phyloP scores from a whole-genome alignment of 2,113 vertebrate species.

The Halcyon senegalensis region DNA sequence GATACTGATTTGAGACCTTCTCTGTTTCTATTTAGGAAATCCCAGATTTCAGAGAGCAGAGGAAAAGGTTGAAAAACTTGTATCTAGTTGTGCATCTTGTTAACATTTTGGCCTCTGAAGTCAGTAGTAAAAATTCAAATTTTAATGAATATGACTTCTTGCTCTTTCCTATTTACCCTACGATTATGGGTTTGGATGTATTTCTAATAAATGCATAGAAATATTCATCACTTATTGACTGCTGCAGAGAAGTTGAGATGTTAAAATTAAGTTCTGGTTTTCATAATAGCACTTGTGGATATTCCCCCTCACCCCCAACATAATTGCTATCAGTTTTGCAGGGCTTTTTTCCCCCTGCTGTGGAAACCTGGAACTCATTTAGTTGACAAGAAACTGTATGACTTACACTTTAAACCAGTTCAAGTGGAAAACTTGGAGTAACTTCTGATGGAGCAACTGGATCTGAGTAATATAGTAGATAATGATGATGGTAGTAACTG shows the following conservation, averaged over 20 bases:
- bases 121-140: neutral
- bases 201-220: neutral
- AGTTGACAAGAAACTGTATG: neutral
- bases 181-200: neutral
- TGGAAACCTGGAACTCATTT: neutral
- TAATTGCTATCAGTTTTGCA: neutral
- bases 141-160: neutral
- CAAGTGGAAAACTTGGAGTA: neutral
- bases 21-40: neutral
- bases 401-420: neutral
- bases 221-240: neutral
- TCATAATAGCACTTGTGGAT: neutral
- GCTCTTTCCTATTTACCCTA: neutral
- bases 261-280: neutral
- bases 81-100: neutral
- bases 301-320: neutral
- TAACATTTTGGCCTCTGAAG: neutral
- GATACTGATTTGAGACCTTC: neutral
- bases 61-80: neutral
- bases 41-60: neutral
- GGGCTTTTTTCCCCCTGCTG: neutral
- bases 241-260: neutral
- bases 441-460: neutral
- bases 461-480: neutral
- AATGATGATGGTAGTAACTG: neutral